Base-by-base conservation (phyloP, 2,888 invertebrate genomes). In the Meiosimyza decipiens region DNA sequence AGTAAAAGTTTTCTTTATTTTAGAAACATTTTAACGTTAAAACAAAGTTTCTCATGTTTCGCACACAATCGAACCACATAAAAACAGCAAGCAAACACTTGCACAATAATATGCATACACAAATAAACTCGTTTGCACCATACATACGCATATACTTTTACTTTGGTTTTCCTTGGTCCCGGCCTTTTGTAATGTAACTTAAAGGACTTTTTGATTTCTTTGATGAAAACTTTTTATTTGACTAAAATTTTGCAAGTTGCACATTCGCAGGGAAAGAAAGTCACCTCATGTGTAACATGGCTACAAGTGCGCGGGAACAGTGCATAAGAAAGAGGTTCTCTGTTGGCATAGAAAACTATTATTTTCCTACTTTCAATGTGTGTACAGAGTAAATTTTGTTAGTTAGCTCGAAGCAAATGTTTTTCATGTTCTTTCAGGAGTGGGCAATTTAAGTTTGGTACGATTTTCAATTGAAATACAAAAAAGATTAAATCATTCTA, bases 141-240 rank as follows among this genome's bases (percentile, higher is more conserved):
- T 4, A 50, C 68, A 49, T 22, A 68, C 66, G 6, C 54, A 54
- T 33, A 16, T 50, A 60, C 51, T 70, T 70, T 62, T 62, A 54
- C 63, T 70, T 59, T 57, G 70, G 70, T 54, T 70, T 70, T 15
- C 59, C 49, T 15, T 18, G 59, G 51, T 16, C 57, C 59, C 65
- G 51, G 18, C 57, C 59, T 59, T 71, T 71, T 71, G 64, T 59
- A 65, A 65, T 71, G 71, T 50, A 59, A 71, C 71, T 71, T 71
- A 40, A 54, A 71, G 65, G 65, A 71, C 71, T 71, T 71, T 71
- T 71, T 65, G 65, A 71, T 71, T 71, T 71, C 71, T 71, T 59
- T 59, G 57, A 65, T 50, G 65, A 71, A 65, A 71, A 71, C 40
- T 70, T 63, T 54, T 70, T 40, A 55, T 70, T 70, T 70, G 70